Base-by-base conservation (phyloP, 2,113 vertebrate species). In the Ranitomeya imitator region DNA sequence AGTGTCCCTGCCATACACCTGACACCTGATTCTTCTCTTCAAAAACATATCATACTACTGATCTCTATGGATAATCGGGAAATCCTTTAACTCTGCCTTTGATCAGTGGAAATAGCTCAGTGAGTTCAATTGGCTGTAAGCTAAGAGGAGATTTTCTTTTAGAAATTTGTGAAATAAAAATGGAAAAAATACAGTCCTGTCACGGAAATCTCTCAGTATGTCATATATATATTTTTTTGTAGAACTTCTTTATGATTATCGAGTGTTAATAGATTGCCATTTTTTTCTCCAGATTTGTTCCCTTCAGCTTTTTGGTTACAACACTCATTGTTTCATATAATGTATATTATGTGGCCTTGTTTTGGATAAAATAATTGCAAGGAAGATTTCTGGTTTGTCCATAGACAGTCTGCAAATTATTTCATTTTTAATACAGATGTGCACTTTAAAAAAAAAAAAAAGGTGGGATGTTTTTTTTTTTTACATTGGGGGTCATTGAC, bases 1-100 rank as follows among this genome's bases (percentile, higher is more conserved):
- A 16, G 6, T 86, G 59, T 55, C 1, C 12, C n/a, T 67, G 76
- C 59, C 18, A 13, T 54, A 19, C 85, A 86, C 85, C 76, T 54
- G 85, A 79, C 76, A 86, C 85, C 74, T 86, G 60, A 79, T 65
- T 79, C 74, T 60, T 7, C 12, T 21, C 73, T 77, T 77, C 31
- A 45, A 63, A 76, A 77, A 86, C 83, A 59, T 57, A 85, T 77
- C 45, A 65, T 9, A 15, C 59, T 19, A 19, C 55, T 85, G 67
- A 84, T 76, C 83, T 83, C 67, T 67, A 65, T 52, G 31, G 60
- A 52, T 67, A 83, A 65, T 83, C 16, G 51, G 52, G 61, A 69
- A 67, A 67, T 67, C 37, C 21, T 63, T 65, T 83, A 83, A 52
- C 60, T 45, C 80, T 83, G 69, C 81, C 45, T 67, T 83, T 83